phyloP scores from a whole-genome alignment of 30 jellyfish, hydroid and myxozoan genomes.

The Pelagia noctiluca region DNA sequence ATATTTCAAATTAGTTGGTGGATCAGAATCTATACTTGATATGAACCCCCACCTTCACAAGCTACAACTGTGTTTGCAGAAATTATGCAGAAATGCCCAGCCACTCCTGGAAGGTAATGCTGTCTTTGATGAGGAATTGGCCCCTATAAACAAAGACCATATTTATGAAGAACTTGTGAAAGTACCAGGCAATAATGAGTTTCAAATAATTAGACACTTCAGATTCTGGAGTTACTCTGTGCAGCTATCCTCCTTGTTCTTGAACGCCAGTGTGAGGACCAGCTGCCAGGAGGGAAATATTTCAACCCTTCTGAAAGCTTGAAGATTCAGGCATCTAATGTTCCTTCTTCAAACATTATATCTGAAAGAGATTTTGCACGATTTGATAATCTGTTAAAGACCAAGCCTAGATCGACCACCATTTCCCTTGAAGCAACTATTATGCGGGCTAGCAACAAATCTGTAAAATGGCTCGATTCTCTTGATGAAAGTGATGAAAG shows the following conservation, averaged over 20 bases:
- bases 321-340: constrained; percentile 31
- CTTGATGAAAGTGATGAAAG: too few species aligned
- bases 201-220: constrained; percentile 40
- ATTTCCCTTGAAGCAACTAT: constrained; percentile 48
- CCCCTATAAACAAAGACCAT: neutral
- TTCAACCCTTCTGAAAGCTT: constrained; percentile 2
- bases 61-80: constrained; percentile 16
- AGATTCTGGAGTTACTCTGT: constrained; percentile 32
- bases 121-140: constrained; percentile 44
- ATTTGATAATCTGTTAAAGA: constrained; percentile 42
- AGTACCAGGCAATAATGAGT: constrained; percentile 38
- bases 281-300: constrained; percentile 72
- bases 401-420: constrained; percentile 54
- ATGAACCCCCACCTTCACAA: constrained; percentile 33
- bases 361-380: constrained; percentile 65
- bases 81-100: constrained; percentile 12
- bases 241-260: constrained; percentile 37
- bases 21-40: too few species aligned
- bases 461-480: constrained; percentile 47
- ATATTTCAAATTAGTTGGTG: too few species aligned
- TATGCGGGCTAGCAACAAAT: constrained; percentile 57
- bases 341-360: constrained; percentile 53
- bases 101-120: neutral
- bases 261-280: constrained; percentile 75
- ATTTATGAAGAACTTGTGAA: constrained; percentile 4